Base-by-base conservation (phyloP, 2,888 invertebrate genomes). In the Adelognathus sp. region DNA sequence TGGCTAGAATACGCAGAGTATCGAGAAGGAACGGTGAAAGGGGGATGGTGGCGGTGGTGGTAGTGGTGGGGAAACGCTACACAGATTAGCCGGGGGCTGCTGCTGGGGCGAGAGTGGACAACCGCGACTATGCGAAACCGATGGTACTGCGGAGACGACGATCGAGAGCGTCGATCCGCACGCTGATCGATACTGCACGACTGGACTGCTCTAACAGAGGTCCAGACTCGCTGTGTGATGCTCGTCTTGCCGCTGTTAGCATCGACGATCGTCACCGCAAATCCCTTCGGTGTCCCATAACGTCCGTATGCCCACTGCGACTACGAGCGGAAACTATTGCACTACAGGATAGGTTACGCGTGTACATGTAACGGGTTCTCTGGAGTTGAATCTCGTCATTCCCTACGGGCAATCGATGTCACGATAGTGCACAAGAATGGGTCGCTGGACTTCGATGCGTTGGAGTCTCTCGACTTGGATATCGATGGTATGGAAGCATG, bases 1-100 rank as follows among this genome's bases (percentile, higher is more conserved):
- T 85, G 82, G 86, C 85, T 84, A 85, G 87, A 85, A 86, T 86
- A 81, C 75, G 80, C 77, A 81, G 83, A 83, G 83, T 86, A 87
- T 84, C 76, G 63, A 76, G 54, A 16, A 18, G 33, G 56, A 36
- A 39, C 9, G 58, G 74, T 33, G 84, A 83, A 84, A 86, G 27
- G 39, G 72, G 16, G n/a, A n/a, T n/a, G n/a, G n/a, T n/a, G n/a
- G n/a, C n/a, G n/a, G n/a, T n/a, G n/a, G n/a, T n/a, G n/a, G 58
- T 52, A 36, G 67, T 72, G 60, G 75, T 70, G 70, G 70, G 75
- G 73, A 67, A 66, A 70, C 64, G 56, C 63, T 54, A 71, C 63
- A 44, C 77, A 67, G 64, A 76, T 71, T 76, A 70, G 56, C 60
- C 29, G 46, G 63, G 70, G 72, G 66, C n/a, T n/a, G n/a, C n/a